Evolutionary conservation across 92 coral and sea anemone genomes (phyloP).

Genomic region (Palythoa caribaeorum): DNA sequence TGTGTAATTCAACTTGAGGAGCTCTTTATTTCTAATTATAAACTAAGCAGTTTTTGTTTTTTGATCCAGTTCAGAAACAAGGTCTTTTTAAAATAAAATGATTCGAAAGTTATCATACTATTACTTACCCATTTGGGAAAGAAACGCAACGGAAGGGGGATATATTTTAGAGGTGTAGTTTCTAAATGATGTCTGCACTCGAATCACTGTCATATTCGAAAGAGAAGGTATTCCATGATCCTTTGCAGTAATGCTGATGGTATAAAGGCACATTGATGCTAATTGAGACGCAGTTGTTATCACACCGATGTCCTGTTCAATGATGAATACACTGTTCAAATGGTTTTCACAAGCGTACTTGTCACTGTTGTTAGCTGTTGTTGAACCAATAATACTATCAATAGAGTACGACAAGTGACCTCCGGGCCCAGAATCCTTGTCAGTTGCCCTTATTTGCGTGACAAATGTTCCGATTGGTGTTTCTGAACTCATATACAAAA

Average conservation of each 20-base stretch:
- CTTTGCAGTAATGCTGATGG: constrained; percentile 65
- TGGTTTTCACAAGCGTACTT: constrained; percentile 51
- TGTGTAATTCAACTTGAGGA: too few relatives aligned
- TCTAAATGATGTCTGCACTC: constrained; percentile 52
- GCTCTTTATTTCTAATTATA: too few relatives aligned
- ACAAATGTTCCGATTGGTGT: constrained; percentile 48
- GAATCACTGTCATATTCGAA: constrained; percentile 38
- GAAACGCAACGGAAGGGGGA: constrained; percentile 43
- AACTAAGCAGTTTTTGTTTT: too few relatives aligned
- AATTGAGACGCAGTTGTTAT: constrained; percentile 46
- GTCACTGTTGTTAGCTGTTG: not conserved
- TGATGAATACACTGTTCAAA: constrained; percentile 53
- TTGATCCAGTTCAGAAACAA: not conserved
- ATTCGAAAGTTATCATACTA: not conserved
- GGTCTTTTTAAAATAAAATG: not conserved
- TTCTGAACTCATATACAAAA: constrained; percentile 1
- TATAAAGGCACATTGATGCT: constrained; percentile 65
- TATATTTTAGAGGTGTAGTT: constrained; percentile 25
- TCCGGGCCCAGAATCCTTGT: constrained; percentile 59
- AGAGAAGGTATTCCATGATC: constrained; percentile 72
- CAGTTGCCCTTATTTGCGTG: constrained; percentile 49
- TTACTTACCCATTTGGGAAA: constrained; percentile 62
- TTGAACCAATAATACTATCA: constrained; percentile 20
- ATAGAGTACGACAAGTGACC: constrained; percentile 51
- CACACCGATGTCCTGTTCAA: constrained; percentile 61